These are phyloP conservation scores for Bombus confusus DNA, from an alignment of 1,140 invertebrate species.

Conservation along the genomic window DNA sequence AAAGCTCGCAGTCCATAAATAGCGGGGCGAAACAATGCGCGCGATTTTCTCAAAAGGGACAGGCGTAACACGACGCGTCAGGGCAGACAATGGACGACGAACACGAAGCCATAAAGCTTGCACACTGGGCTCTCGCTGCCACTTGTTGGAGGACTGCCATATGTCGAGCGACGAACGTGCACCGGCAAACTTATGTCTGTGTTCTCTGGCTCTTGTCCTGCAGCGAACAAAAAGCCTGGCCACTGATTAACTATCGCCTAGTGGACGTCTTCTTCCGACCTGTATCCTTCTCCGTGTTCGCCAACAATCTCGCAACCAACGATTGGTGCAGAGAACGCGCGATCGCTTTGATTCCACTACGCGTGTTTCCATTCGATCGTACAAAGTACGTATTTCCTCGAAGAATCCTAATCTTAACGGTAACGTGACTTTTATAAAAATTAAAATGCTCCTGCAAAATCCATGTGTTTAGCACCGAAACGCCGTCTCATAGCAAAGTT, in stretches of 20 bases:
- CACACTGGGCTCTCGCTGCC: conserved; percentile 63
- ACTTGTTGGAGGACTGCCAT: conserved; percentile 80
- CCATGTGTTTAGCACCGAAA: no score
- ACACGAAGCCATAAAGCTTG: conserved; percentile 19
- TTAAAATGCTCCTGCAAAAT: no score
- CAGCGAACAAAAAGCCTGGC: conserved; percentile 42
- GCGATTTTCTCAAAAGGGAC: neutral
- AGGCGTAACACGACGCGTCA: conserved; percentile 26
- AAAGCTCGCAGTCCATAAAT: no score
- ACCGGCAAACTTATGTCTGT: neutral
- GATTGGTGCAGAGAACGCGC: neutral
- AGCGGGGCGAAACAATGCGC: neutral
- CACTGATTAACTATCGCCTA: conserved; percentile 15
- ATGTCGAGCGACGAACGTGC: conserved; percentile 54
- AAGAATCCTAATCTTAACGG: no score
- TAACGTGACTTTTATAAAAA: no score
- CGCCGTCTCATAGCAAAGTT: no score
- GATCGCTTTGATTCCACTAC: neutral
- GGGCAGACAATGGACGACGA: conserved; percentile 38
- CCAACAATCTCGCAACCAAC: neutral
- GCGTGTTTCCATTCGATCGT: neutral
- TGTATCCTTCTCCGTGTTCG: neutral
- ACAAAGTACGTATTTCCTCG: no score
- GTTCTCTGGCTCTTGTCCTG: conserved; percentile 50
- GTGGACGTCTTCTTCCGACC: neutral